A percentile compares a stretch with the other conserved stretches of the same genome.
These are phyloP conservation scores for Apantesis nais DNA, from an alignment of 2,888 invertebrate genomes.

Conservation along the genomic window DNA sequence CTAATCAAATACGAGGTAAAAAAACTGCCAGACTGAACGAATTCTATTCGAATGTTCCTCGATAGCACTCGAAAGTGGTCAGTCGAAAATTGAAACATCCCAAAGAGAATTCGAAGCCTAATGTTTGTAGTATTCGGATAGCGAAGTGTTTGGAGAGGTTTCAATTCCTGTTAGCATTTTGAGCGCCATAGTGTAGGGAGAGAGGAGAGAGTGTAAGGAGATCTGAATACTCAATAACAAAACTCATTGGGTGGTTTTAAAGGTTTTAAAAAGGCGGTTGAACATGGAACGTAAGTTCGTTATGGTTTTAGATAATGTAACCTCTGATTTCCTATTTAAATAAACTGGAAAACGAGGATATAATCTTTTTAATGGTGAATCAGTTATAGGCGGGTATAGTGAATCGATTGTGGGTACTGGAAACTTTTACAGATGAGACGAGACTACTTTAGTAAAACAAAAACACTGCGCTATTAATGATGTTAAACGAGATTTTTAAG, in stretches of 20 bases:
- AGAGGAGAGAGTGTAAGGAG: too few species aligned
- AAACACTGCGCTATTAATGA: too few species aligned
- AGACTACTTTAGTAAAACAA: too few species aligned
- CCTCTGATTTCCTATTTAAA: background rate
- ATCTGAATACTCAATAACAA: background rate
- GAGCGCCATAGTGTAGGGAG: conserved; percentile 12
- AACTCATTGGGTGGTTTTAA: background rate
- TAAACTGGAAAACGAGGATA: background rate
- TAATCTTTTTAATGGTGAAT: too few species aligned
- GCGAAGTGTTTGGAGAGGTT: conserved; percentile 14
- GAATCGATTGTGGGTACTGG: too few species aligned
- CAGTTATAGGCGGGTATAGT: too few species aligned
- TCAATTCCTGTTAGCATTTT: conserved; percentile 26
- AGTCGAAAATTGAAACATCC: conserved; percentile 34
- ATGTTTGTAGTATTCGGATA: conserved; percentile 33
- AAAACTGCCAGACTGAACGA: conserved; percentile 29
- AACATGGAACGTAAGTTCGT: background rate
- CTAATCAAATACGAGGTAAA: conserved; percentile 29
- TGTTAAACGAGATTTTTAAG: too few species aligned
- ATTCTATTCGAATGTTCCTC: conserved; percentile 14
- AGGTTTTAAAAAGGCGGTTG: background rate
- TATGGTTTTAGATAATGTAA: background rate
- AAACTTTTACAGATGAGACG: too few species aligned
- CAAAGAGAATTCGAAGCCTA: conserved; percentile 27
- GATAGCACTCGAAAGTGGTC: conserved; percentile 20